Conservation (phyloP, 64 coral and sea anemone species). For the Porites lutea region DNA sequence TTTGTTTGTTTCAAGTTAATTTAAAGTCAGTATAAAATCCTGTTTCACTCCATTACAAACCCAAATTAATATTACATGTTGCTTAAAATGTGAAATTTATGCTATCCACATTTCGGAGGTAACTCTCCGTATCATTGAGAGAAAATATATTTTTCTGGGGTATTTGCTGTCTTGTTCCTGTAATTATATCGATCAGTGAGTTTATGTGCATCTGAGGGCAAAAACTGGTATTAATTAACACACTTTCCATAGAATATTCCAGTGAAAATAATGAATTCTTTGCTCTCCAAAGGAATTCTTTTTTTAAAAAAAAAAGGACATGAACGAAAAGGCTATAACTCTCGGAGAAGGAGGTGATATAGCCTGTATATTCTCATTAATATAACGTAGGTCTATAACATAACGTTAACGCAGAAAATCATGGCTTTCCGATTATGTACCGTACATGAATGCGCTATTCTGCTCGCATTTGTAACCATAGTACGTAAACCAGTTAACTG, state of each 20-base stretch:
- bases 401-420: no score
- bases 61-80: constrained; percentile 34
- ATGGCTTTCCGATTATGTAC: no score
- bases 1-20: not conserved
- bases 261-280: not conserved
- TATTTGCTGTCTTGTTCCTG: no score
- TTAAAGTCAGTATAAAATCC: not conserved
- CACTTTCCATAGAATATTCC: not conserved
- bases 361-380: no score
- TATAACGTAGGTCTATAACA: no score
- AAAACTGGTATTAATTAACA: no score
- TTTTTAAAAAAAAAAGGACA: not conserved
- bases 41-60: not conserved
- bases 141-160: not conserved
- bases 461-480: no score
- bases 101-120: not conserved
- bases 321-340: not conserved
- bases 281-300: not conserved
- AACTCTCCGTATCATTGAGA: not conserved
- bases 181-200: no score
- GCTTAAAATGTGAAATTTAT: not conserved
- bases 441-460: no score
- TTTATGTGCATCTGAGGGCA: no score
- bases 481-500: no score
- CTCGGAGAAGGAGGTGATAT: no score